A percentile compares a stretch with the other conserved stretches of the same genome.
Conservation (phyloP, 2,888 invertebrate genomes). For the Galeopsomyia nigrocyanea region DNA sequence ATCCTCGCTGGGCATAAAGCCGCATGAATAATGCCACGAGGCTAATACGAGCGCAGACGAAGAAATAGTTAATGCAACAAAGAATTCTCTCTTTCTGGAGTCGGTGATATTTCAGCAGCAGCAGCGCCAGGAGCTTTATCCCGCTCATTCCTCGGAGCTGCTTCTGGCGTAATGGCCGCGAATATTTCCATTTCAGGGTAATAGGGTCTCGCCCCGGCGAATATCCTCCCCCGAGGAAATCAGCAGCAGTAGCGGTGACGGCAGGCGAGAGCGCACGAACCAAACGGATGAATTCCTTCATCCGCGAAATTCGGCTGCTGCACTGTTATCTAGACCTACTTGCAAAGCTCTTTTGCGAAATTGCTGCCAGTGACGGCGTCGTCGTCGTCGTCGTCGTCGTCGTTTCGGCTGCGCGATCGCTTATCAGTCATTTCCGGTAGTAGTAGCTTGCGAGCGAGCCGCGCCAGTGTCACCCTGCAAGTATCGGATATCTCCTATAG, state of each 20-base stretch:
- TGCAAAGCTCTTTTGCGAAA: no score
- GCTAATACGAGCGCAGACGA: background rate
- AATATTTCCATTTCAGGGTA: conserved; percentile 47
- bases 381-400: no score
- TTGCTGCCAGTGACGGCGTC: no score
- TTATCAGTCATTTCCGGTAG: no score
- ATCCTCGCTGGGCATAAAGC: background rate
- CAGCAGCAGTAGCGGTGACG: conserved; percentile 47
- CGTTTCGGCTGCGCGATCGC: no score
- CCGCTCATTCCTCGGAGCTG: background rate
- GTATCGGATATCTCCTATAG: no score
- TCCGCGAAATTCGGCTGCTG: conserved; percentile 45
- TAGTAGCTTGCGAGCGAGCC: no score
- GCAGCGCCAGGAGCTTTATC: background rate
- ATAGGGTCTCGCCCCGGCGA: conserved; percentile 46
- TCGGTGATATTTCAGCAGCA: conserved; percentile 17
- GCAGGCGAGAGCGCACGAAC: conserved; percentile 16
- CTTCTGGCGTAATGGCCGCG: conserved; percentile 36
- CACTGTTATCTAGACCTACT: no score
- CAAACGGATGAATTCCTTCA: conserved; percentile 44
- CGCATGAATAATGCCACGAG: no score
- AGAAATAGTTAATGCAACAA: conserved; percentile 30
- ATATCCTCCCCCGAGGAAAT: conserved; percentile 61
- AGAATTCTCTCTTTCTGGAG: background rate
- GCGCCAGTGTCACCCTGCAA: no score